Evolutionary conservation across 2,113 vertebrate species (phyloP).

Genomic region (Chaetops frenatus): DNA sequence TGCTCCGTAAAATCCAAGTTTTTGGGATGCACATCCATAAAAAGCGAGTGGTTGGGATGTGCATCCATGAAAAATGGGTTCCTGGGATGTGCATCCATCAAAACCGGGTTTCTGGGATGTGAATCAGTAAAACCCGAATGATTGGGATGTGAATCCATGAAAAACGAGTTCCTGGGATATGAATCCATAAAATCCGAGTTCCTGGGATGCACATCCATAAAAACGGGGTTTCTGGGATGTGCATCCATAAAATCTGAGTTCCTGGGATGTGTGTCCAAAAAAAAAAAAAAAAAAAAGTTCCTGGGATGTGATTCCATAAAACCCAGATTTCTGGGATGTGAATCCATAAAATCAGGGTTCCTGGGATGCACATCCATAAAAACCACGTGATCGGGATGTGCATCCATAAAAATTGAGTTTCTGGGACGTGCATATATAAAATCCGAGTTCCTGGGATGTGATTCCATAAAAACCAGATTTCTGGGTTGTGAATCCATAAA

Average conservation of each 20-base stretch:
- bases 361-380: neutral
- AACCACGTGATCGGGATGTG: too few species aligned
- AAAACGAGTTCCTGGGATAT: neutral
- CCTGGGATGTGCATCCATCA: neutral
- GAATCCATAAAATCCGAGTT: fast-evolving
- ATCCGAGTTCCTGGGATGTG: neutral
- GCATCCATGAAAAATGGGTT: neutral
- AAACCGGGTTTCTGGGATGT: neutral
- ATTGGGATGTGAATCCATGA: neutral
- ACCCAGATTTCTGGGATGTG: neutral
- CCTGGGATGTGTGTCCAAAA: fast-evolving
- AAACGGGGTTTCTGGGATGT: neutral
- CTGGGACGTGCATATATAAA: neutral
- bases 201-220: neutral
- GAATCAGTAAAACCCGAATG: neutral
- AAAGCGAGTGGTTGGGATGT: fast-evolving
- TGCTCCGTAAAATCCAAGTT: neutral
- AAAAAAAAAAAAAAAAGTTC: too few species aligned
- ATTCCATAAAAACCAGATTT: fast-evolving
- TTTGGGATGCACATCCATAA: neutral
- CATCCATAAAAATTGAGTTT: too few species aligned
- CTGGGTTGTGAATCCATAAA: neutral
- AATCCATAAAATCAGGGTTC: neutral
- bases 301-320: neutral
- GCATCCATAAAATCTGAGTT: fast-evolving